Evolutionary conservation across 1,140 invertebrate genomes (phyloP).

Genomic region (Drosophila chauvacae): DNA sequence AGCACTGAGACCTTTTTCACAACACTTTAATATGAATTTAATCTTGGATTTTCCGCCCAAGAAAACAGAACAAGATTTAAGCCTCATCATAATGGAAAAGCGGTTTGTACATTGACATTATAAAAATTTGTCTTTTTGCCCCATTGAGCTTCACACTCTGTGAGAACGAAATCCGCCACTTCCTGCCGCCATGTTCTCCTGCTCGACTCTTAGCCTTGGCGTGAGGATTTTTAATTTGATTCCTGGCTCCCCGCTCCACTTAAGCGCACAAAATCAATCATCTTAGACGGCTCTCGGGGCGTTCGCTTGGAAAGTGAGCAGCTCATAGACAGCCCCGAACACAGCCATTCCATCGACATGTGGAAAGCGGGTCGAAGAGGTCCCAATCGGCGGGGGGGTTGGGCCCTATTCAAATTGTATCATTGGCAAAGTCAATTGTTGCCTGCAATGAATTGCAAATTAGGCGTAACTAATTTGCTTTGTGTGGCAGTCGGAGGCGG

Average conservation of each 20-base stretch:
- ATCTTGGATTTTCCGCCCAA: neutral
- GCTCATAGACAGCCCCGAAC: conserved; percentile 26
- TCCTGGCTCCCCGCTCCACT: conserved; percentile 21
- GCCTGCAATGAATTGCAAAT: conserved; percentile 74
- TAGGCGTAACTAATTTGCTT: conserved; percentile 79
- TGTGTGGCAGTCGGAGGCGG: conserved; percentile 22
- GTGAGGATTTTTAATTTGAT: conserved; percentile 57
- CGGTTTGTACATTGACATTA: conserved; percentile 4
- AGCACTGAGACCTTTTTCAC: neutral
- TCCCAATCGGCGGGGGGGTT: conserved; percentile 1
- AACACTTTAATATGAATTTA: conserved; percentile 4
- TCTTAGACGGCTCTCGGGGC: conserved; percentile 44
- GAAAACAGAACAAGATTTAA: conserved; percentile 1
- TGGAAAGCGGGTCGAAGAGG: conserved; percentile 10
- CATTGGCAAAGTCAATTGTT: conserved; percentile 67
- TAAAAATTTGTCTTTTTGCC: conserved; percentile 5
- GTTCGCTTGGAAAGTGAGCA: conserved; percentile 49
- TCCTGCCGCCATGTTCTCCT: conserved; percentile 2
- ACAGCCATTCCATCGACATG: conserved; percentile 10
- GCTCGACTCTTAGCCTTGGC: conserved; percentile 1
- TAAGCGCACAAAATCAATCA: conserved; percentile 44
- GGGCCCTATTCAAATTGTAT: conserved; percentile 62
- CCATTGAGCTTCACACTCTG: conserved; percentile 1
- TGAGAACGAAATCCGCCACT: conserved; percentile 1
- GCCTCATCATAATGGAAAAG: conserved; percentile 5